Conservation (phyloP, 1,140 invertebrate genomes). For the Diabrotica undecimpunctata region DNA sequence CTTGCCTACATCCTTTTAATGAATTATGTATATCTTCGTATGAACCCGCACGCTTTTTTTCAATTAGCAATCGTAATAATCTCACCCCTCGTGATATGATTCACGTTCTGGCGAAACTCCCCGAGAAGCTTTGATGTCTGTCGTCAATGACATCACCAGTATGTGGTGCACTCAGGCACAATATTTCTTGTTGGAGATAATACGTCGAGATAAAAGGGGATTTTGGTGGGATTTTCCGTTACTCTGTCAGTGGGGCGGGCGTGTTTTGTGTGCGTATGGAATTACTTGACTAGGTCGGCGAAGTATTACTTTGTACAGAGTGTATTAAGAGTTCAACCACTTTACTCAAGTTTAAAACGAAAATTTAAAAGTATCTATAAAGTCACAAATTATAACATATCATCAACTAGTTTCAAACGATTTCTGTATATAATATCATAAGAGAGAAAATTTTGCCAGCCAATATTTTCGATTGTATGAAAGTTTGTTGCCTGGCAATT, state of each 20-base stretch:
- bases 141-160: conserved; percentile 5
- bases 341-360: too few species aligned
- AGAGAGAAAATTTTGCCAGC: too few species aligned
- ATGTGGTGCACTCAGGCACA: conserved; percentile 4
- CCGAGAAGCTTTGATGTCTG: not conserved
- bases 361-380: too few species aligned
- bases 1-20: too few species aligned
- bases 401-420: too few species aligned
- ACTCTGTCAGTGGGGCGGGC: not conserved
- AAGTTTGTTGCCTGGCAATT: too few species aligned
- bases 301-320: not conserved
- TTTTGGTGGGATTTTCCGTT: not conserved
- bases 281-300: not conserved
- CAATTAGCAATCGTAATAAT: conserved; percentile 12
- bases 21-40: not conserved
- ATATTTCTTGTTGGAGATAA: not conserved
- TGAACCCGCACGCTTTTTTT: conserved; percentile 4
- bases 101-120: not conserved
- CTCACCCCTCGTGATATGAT: conserved; percentile 3
- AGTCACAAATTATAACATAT: too few species aligned
- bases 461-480: too few species aligned
- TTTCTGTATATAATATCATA: too few species aligned
- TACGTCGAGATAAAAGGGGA: not conserved
- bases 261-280: not conserved
- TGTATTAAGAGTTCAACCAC: not conserved